phyloP scores from a whole-genome alignment of 1,140 invertebrate species.

The Pseudomyrmex dendroicus region DNA sequence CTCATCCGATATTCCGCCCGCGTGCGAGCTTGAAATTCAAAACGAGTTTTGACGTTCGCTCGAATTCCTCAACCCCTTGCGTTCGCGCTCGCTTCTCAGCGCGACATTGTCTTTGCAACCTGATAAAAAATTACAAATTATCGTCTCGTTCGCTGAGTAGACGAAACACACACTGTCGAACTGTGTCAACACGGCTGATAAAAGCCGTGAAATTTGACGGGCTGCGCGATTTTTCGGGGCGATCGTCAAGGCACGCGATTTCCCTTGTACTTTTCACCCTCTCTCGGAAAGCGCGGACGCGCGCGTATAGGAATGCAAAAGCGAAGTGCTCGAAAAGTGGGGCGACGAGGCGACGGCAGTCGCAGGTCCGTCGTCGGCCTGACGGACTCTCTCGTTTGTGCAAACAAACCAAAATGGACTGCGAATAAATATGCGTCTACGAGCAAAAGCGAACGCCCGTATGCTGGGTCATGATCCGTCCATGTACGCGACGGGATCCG shows the following conservation, averaged over 20 bases:
- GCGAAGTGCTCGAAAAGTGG: slow-evolving; percentile 66
- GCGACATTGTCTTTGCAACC: neutral
- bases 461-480: slow-evolving; percentile 85
- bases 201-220: neutral
- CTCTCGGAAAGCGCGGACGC: slow-evolving; percentile 44
- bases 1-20: slow-evolving; percentile 76
- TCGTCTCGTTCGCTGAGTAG: neutral
- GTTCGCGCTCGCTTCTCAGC: slow-evolving; percentile 10
- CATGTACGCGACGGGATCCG: slow-evolving; percentile 76
- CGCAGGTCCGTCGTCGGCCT: slow-evolving; percentile 79
- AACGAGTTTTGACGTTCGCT: slow-evolving; percentile 55
- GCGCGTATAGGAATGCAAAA: slow-evolving; percentile 79
- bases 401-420: slow-evolving; percentile 86
- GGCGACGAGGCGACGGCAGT: slow-evolving; percentile 61
- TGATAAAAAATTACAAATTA: slow-evolving; percentile 8
- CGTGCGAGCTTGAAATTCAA: slow-evolving; percentile 67
- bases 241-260: neutral
- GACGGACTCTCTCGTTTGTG: slow-evolving; percentile 81
- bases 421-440: slow-evolving; percentile 85
- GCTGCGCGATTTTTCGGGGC: neutral
- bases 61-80: slow-evolving; percentile 18
- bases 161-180: too few relatives aligned
- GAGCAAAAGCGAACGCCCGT: slow-evolving; percentile 82
- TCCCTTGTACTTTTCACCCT: slow-evolving; percentile 52
- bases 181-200: neutral